Evolutionary conservation across 64 coral and sea anemone genomes (phyloP), one percentile per base, ranked within the genome.

Genomic region (Exaiptasia diaphana): DNA sequence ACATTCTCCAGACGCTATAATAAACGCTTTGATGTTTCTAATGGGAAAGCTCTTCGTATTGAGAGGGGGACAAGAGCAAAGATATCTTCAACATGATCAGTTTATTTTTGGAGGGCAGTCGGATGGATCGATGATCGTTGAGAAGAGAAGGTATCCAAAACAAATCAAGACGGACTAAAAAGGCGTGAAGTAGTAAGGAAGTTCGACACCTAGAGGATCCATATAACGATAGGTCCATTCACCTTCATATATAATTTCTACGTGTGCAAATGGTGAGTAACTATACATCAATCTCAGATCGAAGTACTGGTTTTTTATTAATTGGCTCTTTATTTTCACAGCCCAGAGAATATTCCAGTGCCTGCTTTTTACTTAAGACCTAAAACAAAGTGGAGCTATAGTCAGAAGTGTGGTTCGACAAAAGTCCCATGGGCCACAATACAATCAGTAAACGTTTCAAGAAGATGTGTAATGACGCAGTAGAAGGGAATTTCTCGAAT

Each of bases 191-290:
- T 38, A 30, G 25, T 57, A 54, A 46, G 40, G 34, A 78, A 53
- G 76, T 79, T 45, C 46, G 36, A 57, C 76, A 79, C 53, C 46
- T 59, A 60, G 76, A 79, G 61, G 54, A 79, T 34, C 50, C 76
- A 33, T 79, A 38, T 25, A 54, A 79, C 61, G 76, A 79, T 50
- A 79, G 53, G 50, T 79, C 76, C 21, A 24, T 79, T 79, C 50
- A 79, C 76, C 61, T 79, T 79, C 61, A 53, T 59, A 35, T 57
- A 39, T 36, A 60, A 35, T 21, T 79, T 79, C 39, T 79, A 79
- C 53, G 53, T 79, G 50, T 60, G 53, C 76, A 79, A 79, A 50
- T 79, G 76, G 76, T 79, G 37, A 79, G 76, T 57, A 79, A n/a
- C n/a, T 56, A 56, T n/a, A n/a, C n/a, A n/a, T n/a, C n/a, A n/a